Conservation (phyloP, 2,797 vertebrate genomes). For the Distichodus sexfasciatus region DNA sequence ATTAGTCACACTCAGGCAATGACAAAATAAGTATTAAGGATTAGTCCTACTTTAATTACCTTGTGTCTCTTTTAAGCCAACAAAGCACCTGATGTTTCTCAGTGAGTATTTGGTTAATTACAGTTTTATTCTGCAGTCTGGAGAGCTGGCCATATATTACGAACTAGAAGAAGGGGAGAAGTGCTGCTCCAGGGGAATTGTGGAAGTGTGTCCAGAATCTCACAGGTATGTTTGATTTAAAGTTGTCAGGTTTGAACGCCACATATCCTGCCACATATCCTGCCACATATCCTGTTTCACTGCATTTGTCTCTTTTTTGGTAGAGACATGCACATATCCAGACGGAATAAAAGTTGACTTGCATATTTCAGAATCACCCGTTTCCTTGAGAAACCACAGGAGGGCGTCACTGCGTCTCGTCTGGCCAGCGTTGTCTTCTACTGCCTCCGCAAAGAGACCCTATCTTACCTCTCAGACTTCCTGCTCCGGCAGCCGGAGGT, state of each 20-base stretch:
- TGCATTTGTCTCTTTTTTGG: no score
- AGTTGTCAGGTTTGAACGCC: background rate
- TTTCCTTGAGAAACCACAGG: conserved; percentile 77
- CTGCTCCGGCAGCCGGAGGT: conserved; percentile 59
- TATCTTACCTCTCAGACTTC: conserved; percentile 68
- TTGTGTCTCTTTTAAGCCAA: no score
- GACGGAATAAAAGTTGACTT: no score
- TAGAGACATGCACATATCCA: no score
- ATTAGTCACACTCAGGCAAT: no score
- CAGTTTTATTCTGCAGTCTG: conserved; percentile 62
- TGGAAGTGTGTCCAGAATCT: conserved; percentile 77
- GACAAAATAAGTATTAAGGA: no score
- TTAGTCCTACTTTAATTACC: no score
- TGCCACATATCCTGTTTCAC: background rate
- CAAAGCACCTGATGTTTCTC: no score
- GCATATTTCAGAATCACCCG: conserved; percentile 64
- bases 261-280: background rate
- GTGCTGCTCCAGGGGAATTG: conserved; percentile 76
- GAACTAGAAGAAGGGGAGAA: conserved; percentile 78
- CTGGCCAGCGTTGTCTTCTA: conserved; percentile 84
- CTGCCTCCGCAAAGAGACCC: conserved; percentile 69
- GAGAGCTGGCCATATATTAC: conserved; percentile 81
- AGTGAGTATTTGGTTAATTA: background rate
- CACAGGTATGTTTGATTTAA: conserved; percentile 65
- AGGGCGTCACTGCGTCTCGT: conserved; percentile 66